phyloP scores from a whole-genome alignment of 2,888 invertebrate genomes.

The Schrankia costaestrigalis region DNA sequence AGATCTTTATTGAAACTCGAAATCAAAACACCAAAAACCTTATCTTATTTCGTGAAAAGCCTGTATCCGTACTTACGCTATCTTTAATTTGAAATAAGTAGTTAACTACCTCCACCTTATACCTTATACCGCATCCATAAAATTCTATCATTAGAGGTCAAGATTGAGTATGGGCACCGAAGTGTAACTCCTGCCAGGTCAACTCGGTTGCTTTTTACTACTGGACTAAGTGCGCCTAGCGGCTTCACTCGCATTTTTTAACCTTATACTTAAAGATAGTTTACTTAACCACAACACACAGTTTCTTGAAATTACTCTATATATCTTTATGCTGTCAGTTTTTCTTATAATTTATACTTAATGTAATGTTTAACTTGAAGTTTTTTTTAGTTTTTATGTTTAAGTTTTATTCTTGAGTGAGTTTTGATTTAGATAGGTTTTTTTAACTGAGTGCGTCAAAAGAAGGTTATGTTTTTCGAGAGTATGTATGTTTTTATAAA shows the following conservation, averaged over 20 bases:
- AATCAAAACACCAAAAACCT: too few species aligned
- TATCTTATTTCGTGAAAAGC: too few species aligned
- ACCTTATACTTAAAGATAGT: conserved; percentile 27
- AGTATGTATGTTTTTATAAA: too few species aligned
- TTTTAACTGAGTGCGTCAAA: too few species aligned
- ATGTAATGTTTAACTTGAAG: too few species aligned
- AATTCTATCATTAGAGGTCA: conserved; percentile 20
- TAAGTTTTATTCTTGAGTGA: too few species aligned
- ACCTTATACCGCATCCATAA: conserved; percentile 30
- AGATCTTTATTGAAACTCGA: too few species aligned
- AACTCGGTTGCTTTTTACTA: conserved; percentile 53
- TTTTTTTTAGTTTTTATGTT: conserved; percentile 1
- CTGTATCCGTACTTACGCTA: too few species aligned
- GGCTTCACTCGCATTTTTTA: conserved; percentile 45
- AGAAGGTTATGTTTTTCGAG: too few species aligned
- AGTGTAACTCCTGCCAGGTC: conserved; percentile 72
- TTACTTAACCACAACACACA: conserved; percentile 29
- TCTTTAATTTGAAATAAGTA: too few species aligned
- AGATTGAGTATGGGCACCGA: conserved; percentile 63
- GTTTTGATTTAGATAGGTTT: too few species aligned
- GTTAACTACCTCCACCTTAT: too few species aligned
- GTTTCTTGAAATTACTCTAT: conserved; percentile 33
- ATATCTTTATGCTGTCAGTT: conserved; percentile 25
- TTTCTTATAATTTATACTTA: conserved; percentile 18
- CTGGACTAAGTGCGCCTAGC: conserved; percentile 45